Conservation (phyloP, 2,113 vertebrate species). For the Percina caprodes region DNA sequence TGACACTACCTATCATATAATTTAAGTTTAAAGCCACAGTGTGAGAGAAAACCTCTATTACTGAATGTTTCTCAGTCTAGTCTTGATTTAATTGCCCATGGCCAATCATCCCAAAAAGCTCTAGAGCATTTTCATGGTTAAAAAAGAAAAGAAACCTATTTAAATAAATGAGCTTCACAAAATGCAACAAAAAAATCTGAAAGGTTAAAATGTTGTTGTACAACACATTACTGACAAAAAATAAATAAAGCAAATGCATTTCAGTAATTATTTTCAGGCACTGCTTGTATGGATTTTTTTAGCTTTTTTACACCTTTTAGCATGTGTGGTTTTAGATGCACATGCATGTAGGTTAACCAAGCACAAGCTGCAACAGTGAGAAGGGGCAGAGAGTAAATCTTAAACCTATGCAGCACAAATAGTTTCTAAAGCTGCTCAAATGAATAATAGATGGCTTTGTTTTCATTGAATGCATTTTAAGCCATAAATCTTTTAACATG, state of each 20-base stretch:
- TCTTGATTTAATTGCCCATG: background rate
- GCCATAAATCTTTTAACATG: slow-evolving; percentile 64
- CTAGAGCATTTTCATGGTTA: background rate
- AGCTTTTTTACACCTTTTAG: too few species aligned
- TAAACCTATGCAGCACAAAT: slow-evolving; percentile 12
- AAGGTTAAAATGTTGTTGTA: background rate
- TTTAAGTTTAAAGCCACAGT: background rate
- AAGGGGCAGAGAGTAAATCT: background rate
- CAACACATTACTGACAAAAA: background rate
- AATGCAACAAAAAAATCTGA: background rate
- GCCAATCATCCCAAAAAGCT: background rate
- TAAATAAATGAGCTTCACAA: background rate
- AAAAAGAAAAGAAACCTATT: background rate
- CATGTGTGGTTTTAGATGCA: background rate
- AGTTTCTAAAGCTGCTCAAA: slow-evolving; percentile 33
- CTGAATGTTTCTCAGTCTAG: background rate
- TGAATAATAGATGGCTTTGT: slow-evolving; percentile 67
- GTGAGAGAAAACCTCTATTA: background rate
- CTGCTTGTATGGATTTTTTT: background rate
- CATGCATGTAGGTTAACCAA: background rate
- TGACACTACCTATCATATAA: background rate
- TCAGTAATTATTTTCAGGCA: background rate
- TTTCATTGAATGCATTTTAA: slow-evolving; percentile 52
- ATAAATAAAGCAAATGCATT: background rate
- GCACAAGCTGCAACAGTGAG: background rate